Conservation (phyloP, 2,113 vertebrate genomes). For the Galeopterus variegatus region DNA sequence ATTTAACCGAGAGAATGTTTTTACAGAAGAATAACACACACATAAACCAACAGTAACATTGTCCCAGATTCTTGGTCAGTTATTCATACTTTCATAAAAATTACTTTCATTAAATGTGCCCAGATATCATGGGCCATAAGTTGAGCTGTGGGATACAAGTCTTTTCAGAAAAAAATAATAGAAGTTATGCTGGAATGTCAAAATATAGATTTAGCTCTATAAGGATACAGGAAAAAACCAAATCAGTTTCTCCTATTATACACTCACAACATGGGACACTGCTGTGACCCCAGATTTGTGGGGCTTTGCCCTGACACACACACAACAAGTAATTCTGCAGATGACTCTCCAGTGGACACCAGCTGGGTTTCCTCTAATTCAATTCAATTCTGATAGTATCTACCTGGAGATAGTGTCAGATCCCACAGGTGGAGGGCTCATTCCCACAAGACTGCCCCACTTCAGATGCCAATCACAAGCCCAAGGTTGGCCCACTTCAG, state of each 20-base stretch:
- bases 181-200: no score
- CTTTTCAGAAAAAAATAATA: neutral
- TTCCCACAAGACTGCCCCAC: neutral
- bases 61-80: neutral
- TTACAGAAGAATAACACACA: neutral
- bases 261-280: neutral
- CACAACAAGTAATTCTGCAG: neutral
- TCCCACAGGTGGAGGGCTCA: no score
- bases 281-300: neutral
- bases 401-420: no score
- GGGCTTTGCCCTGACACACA: neutral
- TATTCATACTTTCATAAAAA: neutral
- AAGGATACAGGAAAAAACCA: neutral
- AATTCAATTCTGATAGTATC: no score
- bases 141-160: no score
- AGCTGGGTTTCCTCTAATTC: neutral
- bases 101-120: neutral
- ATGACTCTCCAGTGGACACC: neutral
- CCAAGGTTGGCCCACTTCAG: neutral
- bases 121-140: neutral
- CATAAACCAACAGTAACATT: neutral
- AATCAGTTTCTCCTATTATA: neutral
- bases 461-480: neutral
- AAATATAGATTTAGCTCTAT: neutral
- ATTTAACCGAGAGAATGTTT: neutral